Conservation (phyloP, 2,888 invertebrate species). For the Andrena bicolor region DNA sequence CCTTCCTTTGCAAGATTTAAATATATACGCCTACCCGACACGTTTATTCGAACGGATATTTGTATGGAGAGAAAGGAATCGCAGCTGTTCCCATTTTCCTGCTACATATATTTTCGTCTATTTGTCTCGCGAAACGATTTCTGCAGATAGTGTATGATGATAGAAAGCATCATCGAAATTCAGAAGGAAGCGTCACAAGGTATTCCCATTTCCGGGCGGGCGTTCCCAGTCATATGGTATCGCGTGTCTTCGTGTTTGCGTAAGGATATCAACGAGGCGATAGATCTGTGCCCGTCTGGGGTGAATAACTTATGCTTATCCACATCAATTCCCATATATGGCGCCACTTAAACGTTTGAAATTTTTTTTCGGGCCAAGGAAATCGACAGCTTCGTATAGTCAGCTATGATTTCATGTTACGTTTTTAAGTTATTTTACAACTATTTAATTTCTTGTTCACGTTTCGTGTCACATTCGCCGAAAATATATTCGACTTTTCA, state of each 20-base stretch:
- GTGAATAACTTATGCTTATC: slow-evolving; percentile 82
- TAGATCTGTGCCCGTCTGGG: slow-evolving; percentile 70
- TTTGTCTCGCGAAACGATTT: slow-evolving; percentile 72
- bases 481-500: not conserved
- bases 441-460: not conserved
- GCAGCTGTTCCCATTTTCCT: slow-evolving; percentile 59
- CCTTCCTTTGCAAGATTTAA: not conserved
- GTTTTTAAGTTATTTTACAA: not conserved
- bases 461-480: too few species aligned
- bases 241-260: slow-evolving; percentile 79
- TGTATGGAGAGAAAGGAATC: slow-evolving; percentile 42
- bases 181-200: slow-evolving; percentile 78
- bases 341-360: slow-evolving; percentile 43
- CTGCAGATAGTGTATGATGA: slow-evolving; percentile 66
- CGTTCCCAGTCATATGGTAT: slow-evolving; percentile 78
- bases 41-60: slow-evolving; percentile 32
- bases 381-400: not conserved
- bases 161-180: slow-evolving; percentile 77
- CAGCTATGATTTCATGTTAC: not conserved
- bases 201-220: slow-evolving; percentile 77
- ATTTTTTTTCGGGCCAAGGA: not conserved
- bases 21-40: not conserved
- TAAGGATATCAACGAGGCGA: slow-evolving; percentile 75
- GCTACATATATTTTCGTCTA: slow-evolving; percentile 62
- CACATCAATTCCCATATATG: slow-evolving; percentile 64